Evolutionary conservation across 1,140 invertebrate species (phyloP), one percentile per base, ranked within the genome.

Genomic region (Drosophila auraria): DNA sequence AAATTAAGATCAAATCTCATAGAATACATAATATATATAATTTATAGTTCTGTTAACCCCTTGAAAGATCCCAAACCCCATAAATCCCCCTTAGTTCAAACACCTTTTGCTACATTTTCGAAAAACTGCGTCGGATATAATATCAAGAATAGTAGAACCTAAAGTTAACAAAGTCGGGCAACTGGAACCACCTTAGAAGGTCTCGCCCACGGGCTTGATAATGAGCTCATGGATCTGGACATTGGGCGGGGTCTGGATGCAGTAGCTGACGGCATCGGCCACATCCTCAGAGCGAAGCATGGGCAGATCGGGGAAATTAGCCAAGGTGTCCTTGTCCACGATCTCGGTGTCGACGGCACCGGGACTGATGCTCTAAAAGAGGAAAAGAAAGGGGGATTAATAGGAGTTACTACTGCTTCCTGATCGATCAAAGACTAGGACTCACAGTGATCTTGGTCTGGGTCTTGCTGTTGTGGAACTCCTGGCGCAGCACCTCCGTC

Each of bases 381-480:
- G 17, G 2, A 9, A 9, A 12, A 56, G 23, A 14, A 20, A n/a
- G n/a, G 5, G 14, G 3, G 15, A 17, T 1, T 51, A 2, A 0
- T 12, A 2, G 3, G 9, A 27, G 12, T 3, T 14, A 30, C 15
- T 61, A 30, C 6, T 0, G 12, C 2, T 7, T 11, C 2, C 1
- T 5, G 12, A 1, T 3, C 9, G 3, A 2, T 5, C 12, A 5
- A 15, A 0, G 1, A 36, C 4, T 17, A 40, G 3, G 12, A 75
- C 83, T 81, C 42, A 91, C 89, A 2, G 96, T 95, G 3, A 96
- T 94, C 93, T 96, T 95, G 62, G 96, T 96, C 53, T 94, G 94
- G 36, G 94, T 93, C 20, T 94, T 94, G n/a, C 93, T 83, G 5
- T 91, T 81, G 0, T 93, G 89, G 30, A 97, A 93, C 91, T 97